Conservation (phyloP, 1,140 invertebrate genomes). For the Drosophila sp. region DNA sequence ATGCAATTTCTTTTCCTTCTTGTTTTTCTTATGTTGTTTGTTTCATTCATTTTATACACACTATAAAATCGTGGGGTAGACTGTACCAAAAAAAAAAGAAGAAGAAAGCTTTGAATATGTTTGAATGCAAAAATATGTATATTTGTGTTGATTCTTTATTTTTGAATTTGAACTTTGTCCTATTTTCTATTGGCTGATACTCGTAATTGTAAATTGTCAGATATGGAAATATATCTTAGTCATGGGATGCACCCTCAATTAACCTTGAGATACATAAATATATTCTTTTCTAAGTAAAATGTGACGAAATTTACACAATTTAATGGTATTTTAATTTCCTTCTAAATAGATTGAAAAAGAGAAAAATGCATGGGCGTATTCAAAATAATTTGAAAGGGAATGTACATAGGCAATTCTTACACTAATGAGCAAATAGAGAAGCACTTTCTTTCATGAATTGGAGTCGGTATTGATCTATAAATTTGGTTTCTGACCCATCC, state of each 20-base stretch:
- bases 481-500: no score
- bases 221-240: not conserved
- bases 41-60: constrained; percentile 8
- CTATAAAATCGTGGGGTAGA: not conserved
- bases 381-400: no score
- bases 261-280: not conserved
- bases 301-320: not conserved
- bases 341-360: not conserved
- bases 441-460: no score
- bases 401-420: no score
- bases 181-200: not conserved
- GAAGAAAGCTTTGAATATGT: not conserved
- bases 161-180: not conserved
- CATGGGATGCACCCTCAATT: not conserved
- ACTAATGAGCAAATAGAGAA: no score
- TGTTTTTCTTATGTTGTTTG: constrained; percentile 17
- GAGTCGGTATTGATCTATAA: no score
- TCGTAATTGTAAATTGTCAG: not conserved
- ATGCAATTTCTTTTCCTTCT: constrained; percentile 5
- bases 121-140: not conserved
- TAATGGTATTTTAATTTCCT: not conserved
- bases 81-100: constrained; percentile 1
- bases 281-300: not conserved
- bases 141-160: not conserved
- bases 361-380: not conserved